A percentile compares a stretch with the other conserved stretches of the same genome.
These are phyloP conservation scores for Brachyistius frenatus DNA, from an alignment of 2,113 vertebrate genomes.

Conservation along the genomic window DNA sequence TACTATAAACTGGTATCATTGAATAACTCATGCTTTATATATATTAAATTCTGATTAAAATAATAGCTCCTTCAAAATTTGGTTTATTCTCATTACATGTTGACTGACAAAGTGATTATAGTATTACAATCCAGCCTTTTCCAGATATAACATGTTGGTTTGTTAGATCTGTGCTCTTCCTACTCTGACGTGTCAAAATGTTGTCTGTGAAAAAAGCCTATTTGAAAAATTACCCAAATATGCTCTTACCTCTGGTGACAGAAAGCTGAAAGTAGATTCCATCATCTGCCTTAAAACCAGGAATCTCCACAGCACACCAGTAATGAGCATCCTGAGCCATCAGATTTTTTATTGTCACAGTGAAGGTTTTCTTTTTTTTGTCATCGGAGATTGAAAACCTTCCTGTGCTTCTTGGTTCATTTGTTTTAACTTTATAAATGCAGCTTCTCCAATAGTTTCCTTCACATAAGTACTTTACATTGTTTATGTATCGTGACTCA, in stretches of 20 bases:
- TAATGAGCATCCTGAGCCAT: rapidly evolving
- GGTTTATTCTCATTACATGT: too few relatives aligned
- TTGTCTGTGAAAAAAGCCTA: not conserved
- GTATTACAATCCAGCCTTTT: too few relatives aligned
- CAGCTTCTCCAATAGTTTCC: rapidly evolving
- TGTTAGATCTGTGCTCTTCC: too few relatives aligned
- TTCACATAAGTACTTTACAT: constrained; percentile 65
- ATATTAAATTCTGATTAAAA: too few relatives aligned
- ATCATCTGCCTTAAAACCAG: rapidly evolving
- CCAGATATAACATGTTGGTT: too few relatives aligned
- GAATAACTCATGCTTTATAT: too few relatives aligned
- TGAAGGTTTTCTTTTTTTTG: constrained; percentile 39
- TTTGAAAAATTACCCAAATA: not conserved
- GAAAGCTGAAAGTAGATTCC: constrained; percentile 2
- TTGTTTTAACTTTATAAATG: constrained; percentile 4
- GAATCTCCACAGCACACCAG: constrained; percentile 59
- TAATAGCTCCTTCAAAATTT: too few relatives aligned
- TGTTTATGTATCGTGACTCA: not conserved
- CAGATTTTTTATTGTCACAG: constrained; percentile 41
- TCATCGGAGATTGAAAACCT: constrained; percentile 59
- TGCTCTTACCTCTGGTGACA: constrained; percentile 38
- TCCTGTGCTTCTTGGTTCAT: not conserved
- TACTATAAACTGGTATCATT: too few relatives aligned
- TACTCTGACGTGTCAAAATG: too few relatives aligned
- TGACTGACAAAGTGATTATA: too few relatives aligned